Evolutionary conservation across 37 sponge, comb jelly and placozoan genomes (phyloP).

Genomic region (Diacarnus erythraeanus): DNA sequence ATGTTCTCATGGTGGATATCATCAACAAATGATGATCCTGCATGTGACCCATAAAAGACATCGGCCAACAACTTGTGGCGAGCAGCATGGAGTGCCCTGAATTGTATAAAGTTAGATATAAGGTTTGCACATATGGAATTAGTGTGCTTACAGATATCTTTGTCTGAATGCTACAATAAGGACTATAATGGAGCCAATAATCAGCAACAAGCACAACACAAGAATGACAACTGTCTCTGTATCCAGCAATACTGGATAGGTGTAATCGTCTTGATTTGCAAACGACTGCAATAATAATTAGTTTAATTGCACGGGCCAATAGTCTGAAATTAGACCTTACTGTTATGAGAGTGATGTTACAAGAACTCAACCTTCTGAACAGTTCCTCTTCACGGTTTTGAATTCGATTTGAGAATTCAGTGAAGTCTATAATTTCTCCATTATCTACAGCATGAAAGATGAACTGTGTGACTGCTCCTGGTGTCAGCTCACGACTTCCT

Average conservation of each 20-base stretch:
- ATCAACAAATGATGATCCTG: conserved; percentile 22
- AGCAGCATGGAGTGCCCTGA: conserved; percentile 42
- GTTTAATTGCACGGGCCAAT: too few relatives aligned
- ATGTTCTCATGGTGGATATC: conserved; percentile 35
- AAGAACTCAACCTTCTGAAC: conserved; percentile 3
- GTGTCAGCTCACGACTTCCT: neutral
- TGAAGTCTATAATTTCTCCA: conserved; percentile 35
- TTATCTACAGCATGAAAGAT: conserved; percentile 49
- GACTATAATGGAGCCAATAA: conserved; percentile 25
- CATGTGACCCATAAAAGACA: conserved; percentile 50
- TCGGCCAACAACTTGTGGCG: conserved; percentile 41
- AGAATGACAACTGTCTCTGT: conserved; percentile 37
- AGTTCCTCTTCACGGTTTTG: neutral
- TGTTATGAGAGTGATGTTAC: conserved; percentile 14
- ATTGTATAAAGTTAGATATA: neutral
- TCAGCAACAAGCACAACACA: conserved; percentile 37
- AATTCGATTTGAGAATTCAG: conserved; percentile 1
- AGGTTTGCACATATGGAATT: neutral
- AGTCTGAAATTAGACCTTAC: neutral
- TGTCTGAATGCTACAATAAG: conserved; percentile 35
- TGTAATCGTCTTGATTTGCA: too few relatives aligned
- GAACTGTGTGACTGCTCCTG: conserved; percentile 16
- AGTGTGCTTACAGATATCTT: conserved; percentile 49
- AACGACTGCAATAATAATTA: too few relatives aligned
- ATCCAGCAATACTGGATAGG: conserved; percentile 20